Evolutionary conservation across 1,140 invertebrate genomes (phyloP).

Genomic region (Sipha flava): DNA sequence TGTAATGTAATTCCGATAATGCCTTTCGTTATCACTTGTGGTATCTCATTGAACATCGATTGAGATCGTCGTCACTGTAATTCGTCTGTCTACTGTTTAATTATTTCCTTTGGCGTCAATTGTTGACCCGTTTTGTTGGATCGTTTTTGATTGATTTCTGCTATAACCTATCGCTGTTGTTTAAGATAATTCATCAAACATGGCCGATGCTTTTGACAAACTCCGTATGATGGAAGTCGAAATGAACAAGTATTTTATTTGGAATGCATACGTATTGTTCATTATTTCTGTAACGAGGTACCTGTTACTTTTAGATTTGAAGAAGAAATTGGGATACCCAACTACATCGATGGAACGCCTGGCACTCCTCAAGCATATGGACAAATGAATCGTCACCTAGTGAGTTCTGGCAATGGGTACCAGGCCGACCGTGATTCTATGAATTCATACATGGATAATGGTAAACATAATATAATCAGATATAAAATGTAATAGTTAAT

Average conservation of each 20-base stretch:
- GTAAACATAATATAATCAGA: background rate
- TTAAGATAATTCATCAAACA: background rate
- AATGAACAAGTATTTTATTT: conserved; percentile 38
- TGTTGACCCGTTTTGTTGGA: too few relatives aligned
- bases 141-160: too few relatives aligned
- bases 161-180: too few relatives aligned
- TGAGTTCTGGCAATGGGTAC: background rate
- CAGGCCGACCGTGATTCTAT: background rate
- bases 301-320: conserved; percentile 38
- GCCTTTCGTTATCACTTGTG: too few relatives aligned
- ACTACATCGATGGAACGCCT: background rate
- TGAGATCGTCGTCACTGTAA: too few relatives aligned
- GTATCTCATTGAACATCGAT: too few relatives aligned
- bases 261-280: background rate
- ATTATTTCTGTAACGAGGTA: background rate
- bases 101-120: too few relatives aligned
- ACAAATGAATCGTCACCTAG: background rate
- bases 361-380: background rate
- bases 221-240: conserved; percentile 39
- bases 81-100: too few relatives aligned
- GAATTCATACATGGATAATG: background rate
- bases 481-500: background rate
- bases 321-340: conserved; percentile 39
- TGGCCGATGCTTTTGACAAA: conserved; percentile 36
- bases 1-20: too few relatives aligned